phyloP scores from a whole-genome alignment of 2,113 vertebrate species.

The Nematolebias whitei region DNA sequence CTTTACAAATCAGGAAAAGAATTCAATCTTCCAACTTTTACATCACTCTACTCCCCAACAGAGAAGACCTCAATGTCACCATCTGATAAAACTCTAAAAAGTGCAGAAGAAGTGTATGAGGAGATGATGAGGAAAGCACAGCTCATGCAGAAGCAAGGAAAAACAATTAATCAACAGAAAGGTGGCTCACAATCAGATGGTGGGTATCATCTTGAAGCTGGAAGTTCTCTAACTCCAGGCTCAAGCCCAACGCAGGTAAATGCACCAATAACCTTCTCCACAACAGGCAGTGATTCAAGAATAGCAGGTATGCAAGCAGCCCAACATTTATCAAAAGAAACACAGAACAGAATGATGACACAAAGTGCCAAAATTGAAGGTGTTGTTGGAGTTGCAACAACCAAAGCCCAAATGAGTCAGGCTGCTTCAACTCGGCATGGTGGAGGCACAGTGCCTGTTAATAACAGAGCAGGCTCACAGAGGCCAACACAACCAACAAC shows the following conservation, averaged over 20 bases:
- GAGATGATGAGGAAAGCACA: slow-evolving; percentile 99
- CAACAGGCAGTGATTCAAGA: slow-evolving; percentile 77
- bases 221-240: slow-evolving; percentile 89
- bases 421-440: slow-evolving; percentile 58
- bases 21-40: slow-evolving; percentile 96
- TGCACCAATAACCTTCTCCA: slow-evolving; percentile 88
- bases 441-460: slow-evolving; percentile 36
- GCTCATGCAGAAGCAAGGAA: slow-evolving; percentile 86
- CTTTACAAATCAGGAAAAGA: slow-evolving; percentile 96
- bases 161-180: slow-evolving; percentile 74
- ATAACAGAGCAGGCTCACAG: slow-evolving; percentile 57
- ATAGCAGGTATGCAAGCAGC: slow-evolving; percentile 88
- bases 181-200: slow-evolving; percentile 71
- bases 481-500: slow-evolving; percentile 55
- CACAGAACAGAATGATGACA: slow-evolving; percentile 84
- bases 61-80: slow-evolving; percentile 81
- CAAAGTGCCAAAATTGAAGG: slow-evolving; percentile 82
- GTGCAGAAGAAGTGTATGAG: slow-evolving; percentile 97
- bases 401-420: slow-evolving; percentile 67
- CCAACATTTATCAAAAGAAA: slow-evolving; percentile 92
- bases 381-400: slow-evolving; percentile 75
- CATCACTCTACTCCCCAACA: slow-evolving; percentile 96
- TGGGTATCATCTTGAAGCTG: slow-evolving; percentile 88
- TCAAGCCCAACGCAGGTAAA: slow-evolving; percentile 94
- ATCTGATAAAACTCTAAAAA: slow-evolving; percentile 91